Base-by-base conservation (phyloP, 2,888 invertebrate genomes). In the Morpho helenor region DNA sequence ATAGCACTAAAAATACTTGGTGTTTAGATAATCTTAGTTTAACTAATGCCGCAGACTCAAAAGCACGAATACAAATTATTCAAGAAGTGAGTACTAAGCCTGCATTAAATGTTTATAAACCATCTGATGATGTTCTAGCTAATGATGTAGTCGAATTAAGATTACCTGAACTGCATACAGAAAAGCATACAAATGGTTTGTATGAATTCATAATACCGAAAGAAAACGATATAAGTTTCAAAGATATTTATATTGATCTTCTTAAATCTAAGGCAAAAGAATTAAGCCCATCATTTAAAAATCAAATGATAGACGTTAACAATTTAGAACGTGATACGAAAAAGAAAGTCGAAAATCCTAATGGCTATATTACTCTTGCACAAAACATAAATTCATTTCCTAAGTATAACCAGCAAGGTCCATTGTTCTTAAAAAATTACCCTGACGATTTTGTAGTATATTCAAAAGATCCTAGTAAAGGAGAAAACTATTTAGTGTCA, bases 121-220 rank as follows among this genome's bases (percentile, higher is more conserved):
- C 31, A 31, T 31, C 31, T 31, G 31, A 31, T 31, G 5, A 3
- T 31, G 5, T 5, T 31, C 5, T 31, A 31, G 31, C 31, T 31
- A 31, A 31, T 31, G 31, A 31, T 31, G 5, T 31, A 31, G 31
- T 31, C 31, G 31, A 31, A 31, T 31, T 31, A 31, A 31, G 5
- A 31, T 5, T 31, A 31, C 31, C 31, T 31, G 5, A 31, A 5
- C 31, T 31, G 5, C 31, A 5, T 31, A 31, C 31, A 7, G 45
- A 9, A n/a, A 10, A 46, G 8, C 10, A 50, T 16, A 8, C 40
- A 7, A 2, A 22, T 31, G 23, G 9, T 4, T 42, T 23, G 42
- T 53, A 59, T 31, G 44, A 61, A 41, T 53, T 56, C 39, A 45
- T 50, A 44, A n/a, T 61, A 16, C 48, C 59, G 16, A 53, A 53